Base-by-base conservation (phyloP, 2,797 vertebrate species). In the Amphiprion clarkii region DNA sequence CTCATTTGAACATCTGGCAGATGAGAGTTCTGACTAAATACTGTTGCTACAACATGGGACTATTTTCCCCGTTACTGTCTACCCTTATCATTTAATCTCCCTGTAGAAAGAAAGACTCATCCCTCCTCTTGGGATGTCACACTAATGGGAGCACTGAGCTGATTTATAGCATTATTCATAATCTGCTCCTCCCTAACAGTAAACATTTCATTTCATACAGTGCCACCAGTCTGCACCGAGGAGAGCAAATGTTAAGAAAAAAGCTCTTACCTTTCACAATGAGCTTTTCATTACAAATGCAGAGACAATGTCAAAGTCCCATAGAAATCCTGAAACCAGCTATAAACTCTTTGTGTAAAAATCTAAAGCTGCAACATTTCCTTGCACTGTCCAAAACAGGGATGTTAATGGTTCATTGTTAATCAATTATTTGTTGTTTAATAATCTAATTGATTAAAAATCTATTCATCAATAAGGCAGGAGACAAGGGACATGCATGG, bases 171-270 rank as follows among this genome's bases (percentile, higher is more conserved):
- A 17, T 67, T 71, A 60, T 73, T 86, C 76, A 78, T 70, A 52
- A 84, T 54, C 53, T 71, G 71, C 78, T 88, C 78, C 78, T 84
- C 78, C 83, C 65, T 0, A 56, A 83, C 52, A 73, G 69, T 82
- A 87, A 88, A 89, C 78, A 85, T 76, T 59, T 74, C 58, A 74
- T 23, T 53, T 70, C 33, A 40, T 52, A 71, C 9, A 33, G 62
- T 0, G 36, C 29, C 39, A 71, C 14, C 2, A 61, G 51, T 49
- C 21, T 58, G 63, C 5, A 25, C 29, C 19, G 17, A 67, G 60
- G 64, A 42, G 8, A 63, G 3, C 44, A 61, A 63, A 51, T 14
- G 33, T 19, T 61, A 27, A 62, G 4, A 23, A 21, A 57, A 51
- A 40, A 49, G 48, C 6, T 0, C 5, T 23, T 12, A 10, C 27